phyloP scores from a whole-genome alignment of 2,888 invertebrate genomes.

The Amphipoea lucens region DNA sequence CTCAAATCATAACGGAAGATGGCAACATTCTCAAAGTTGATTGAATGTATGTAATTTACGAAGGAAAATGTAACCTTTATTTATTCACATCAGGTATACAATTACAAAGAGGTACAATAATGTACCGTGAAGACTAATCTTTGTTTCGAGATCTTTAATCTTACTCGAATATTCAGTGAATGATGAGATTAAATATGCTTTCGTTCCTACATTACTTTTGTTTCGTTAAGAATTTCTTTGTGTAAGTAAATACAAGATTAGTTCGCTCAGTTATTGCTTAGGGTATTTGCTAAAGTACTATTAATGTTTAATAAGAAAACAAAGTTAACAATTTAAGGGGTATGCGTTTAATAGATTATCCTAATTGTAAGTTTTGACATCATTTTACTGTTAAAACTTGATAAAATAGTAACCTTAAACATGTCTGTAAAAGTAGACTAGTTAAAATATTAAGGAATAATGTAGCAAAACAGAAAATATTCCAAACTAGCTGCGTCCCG shows the following conservation, averaged over 20 bases:
- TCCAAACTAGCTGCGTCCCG: too few species aligned
- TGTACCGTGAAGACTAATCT: slow-evolving; percentile 48
- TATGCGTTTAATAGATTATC: background rate
- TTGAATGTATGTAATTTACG: slow-evolving; percentile 54
- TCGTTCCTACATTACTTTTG: slow-evolving; percentile 36
- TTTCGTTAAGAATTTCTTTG: slow-evolving; percentile 31
- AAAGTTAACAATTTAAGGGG: background rate
- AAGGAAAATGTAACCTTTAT: slow-evolving; percentile 43
- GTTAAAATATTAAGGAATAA: too few species aligned
- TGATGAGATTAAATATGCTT: slow-evolving; percentile 57
- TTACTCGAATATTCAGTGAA: slow-evolving; percentile 42
- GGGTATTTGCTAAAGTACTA: slow-evolving; percentile 27
- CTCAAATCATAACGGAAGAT: slow-evolving; percentile 35
- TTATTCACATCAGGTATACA: slow-evolving; percentile 49
- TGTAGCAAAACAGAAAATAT: too few species aligned
- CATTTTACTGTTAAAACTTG: too few species aligned
- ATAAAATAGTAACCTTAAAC: too few species aligned
- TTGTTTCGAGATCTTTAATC: slow-evolving; percentile 25
- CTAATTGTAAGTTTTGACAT: too few species aligned
- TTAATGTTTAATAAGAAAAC: background rate
- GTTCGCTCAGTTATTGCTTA: slow-evolving; percentile 28
- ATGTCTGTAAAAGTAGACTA: too few species aligned
- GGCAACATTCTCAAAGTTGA: slow-evolving; percentile 46
- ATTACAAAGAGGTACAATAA: slow-evolving; percentile 51
- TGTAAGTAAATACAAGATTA: slow-evolving; percentile 29